Base-by-base conservation (phyloP, 2,113 vertebrate species). In the Hyperopisus bebe region DNA sequence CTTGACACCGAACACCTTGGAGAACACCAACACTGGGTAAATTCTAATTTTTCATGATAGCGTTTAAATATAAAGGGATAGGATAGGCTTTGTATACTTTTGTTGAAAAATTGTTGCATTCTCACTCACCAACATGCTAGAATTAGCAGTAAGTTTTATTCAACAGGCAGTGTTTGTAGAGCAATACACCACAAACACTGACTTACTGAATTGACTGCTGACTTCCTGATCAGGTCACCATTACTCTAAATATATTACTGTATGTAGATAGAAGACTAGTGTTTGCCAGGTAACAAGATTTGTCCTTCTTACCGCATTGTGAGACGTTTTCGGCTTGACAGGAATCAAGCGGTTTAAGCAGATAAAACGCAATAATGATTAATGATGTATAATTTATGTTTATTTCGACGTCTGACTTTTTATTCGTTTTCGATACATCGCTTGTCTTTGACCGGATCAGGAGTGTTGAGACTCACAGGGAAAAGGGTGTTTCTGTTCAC, bases 391-490 rank as follows among this genome's bases (percentile, higher is more conserved):
- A 93, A 91, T 95, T 95, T 95, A 94, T 91, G 87, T 89, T 93
- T 90, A 93, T 96, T 95, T 95, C 94, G 93, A 95, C 94, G 95
- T 93, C 90, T 47, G 86, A 85, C 91, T 91, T 66, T 66, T 11
- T 66, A 66, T 27, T 93, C 87, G 90, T 94, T 95, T 94, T 94
- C 94, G 95, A 95, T 94, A 91, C 94, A 91, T 94, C 93, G 93
- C 95, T 94, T 94, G 94, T 95, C 94, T 94, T 95, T 95, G 93
- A 94, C 93, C 93, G 93, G 91, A 91, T 95, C 94, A 95, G 94
- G 93, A 91, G 31, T 35, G 92, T 89, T 95, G 94, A 94, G 93
- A 94, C 94, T 93, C 94, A 93, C 94, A 94, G 94, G 94, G 93
- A 94, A 46, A 39, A 87, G 31, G 62, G 66, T 77, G 11, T 90